Evolutionary conservation across 1,140 invertebrate species (phyloP), one percentile per base, ranked within the genome.

Genomic region (Mylabris phalerata): DNA sequence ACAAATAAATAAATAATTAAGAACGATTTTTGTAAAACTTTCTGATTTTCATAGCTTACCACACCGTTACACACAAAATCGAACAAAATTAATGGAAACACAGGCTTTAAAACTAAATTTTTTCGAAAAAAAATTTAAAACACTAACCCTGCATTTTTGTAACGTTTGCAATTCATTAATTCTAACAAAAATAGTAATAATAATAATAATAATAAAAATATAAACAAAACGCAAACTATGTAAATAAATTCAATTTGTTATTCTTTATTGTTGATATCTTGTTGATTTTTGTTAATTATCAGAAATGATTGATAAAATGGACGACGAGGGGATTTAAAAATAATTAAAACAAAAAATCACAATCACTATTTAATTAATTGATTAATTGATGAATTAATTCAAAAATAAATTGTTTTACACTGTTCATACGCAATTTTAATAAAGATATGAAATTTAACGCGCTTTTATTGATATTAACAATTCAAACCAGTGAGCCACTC

Each of bases 391-490:
- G 4, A 32, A 32, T 32, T 32, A 32, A 61, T 62, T 59, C 64
- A 58, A 59, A 55, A 59, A 60, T 41, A 63, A 64, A 70, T 70
- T 70, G 63, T 70, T 68, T 68, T 70, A 62, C 66, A 67, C 66
- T 59, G 49, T 69, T 66, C 66, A 67, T 69, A 69, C 59, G 66
- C 66, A 69, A 66, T 67, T 65, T 67, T 67, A 69, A 69, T 69
- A 67, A 67, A 69, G 46, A 60, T 7, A 55, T 62, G 42, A 63
- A 57, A 56, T 46, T 51, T 48, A 40, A 3, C 9, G 32, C 6
- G 32, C 6, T n/a, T 6, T 32, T 38, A n/a, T 55, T 55, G 26
- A 40, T 43, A 42, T 52, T 27, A 13, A 10, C 9, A 19, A 4
- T 10, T 50, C 2, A 10, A 39, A 50, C 2, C 38, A 0, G 10